A percentile compares a stretch with the other conserved stretches of the same genome.
Evolutionary conservation across 2,113 vertebrate genomes (phyloP).

Genomic region (Myanophis thanlyinensis): DNA sequence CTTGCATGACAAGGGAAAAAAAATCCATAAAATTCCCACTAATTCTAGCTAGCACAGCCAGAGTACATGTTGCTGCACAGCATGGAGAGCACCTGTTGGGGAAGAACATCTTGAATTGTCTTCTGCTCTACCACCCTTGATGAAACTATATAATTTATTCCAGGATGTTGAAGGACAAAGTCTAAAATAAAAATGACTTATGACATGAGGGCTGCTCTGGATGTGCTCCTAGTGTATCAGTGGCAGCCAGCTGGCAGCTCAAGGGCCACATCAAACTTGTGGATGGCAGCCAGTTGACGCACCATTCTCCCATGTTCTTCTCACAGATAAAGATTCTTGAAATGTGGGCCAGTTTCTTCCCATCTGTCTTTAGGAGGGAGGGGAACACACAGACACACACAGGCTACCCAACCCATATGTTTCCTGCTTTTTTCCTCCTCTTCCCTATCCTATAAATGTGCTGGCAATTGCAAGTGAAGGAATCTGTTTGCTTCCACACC

Average conservation of each 20-base stretch:
- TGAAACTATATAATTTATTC: background rate
- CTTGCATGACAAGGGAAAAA: background rate
- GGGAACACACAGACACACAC: background rate
- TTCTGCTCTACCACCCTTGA: background rate
- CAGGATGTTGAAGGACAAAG: conserved; percentile 1
- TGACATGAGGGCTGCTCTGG: background rate
- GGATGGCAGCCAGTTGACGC: conserved; percentile 1
- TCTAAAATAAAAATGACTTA: conserved; percentile 4
- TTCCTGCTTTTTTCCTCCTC: background rate
- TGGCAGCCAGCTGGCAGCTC: conserved; percentile 4
- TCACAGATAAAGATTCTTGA: background rate
- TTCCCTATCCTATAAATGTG: background rate
- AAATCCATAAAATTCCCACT: background rate
- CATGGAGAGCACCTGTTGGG: background rate
- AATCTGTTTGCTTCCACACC: background rate
- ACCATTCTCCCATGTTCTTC: background rate
- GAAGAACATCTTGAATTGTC: background rate
- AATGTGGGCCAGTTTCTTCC: background rate
- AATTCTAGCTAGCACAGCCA: background rate
- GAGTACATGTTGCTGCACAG: background rate
- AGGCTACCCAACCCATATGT: background rate
- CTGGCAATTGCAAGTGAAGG: background rate
- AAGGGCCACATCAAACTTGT: background rate
- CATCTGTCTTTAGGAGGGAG: background rate
- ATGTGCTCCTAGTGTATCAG: background rate